Evolutionary conservation across 2,888 invertebrate genomes (phyloP).

Genomic region (Pachliopta kotzebuea): DNA sequence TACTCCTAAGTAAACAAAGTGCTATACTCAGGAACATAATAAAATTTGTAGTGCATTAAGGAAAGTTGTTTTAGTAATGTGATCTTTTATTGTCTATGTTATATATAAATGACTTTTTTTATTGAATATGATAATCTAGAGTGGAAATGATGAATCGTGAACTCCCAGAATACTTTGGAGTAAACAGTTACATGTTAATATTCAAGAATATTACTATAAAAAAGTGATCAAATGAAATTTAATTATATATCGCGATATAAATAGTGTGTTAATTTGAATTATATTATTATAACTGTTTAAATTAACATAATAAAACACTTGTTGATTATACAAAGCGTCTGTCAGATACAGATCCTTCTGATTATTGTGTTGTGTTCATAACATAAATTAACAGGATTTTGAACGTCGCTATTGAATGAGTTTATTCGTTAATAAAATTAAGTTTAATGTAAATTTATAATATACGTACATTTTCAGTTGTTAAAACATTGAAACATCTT

Average conservation of each 20-base stretch:
- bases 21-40: constrained; percentile 17
- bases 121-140: neutral
- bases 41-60: constrained; percentile 20
- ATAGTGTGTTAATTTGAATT: neutral
- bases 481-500: too few species aligned
- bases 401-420: neutral
- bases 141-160: too few species aligned
- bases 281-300: neutral
- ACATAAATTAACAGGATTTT: neutral
- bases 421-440: neutral
- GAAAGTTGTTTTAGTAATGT: constrained; percentile 22
- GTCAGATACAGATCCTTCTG: neutral
- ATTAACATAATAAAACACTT: neutral
- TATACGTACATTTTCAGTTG: neutral
- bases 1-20: constrained; percentile 23
- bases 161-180: too few species aligned
- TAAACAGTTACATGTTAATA: too few species aligned
- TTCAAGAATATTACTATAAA: too few species aligned
- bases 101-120: neutral
- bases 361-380: neutral
- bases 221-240: too few species aligned
- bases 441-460: neutral
- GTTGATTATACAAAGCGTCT: neutral
- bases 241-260: too few species aligned
- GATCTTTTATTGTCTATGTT: constrained; percentile 10